A percentile compares a stretch with the other conserved stretches of the same genome.
These are phyloP conservation scores for Drosophila buzzatii DNA, from an alignment of 2,888 invertebrate genomes.

Conservation along the genomic window DNA sequence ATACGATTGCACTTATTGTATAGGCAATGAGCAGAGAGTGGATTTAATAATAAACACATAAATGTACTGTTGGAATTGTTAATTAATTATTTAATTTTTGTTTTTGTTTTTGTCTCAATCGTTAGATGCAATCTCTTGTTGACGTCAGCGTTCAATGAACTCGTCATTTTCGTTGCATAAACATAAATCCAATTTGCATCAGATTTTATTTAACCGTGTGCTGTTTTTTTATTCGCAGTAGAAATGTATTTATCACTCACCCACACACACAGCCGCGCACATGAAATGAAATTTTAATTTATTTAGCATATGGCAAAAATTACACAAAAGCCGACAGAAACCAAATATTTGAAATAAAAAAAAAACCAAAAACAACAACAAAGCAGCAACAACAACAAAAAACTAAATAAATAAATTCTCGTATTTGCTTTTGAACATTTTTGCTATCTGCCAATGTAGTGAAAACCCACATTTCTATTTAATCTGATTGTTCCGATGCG, in stretches of 20 bases:
- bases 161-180: slow-evolving; percentile 31
- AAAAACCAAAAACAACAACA: slow-evolving; percentile 10
- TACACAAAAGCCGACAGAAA: slow-evolving; percentile 52
- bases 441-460: slow-evolving; percentile 42
- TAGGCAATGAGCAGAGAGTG: background rate
- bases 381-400: slow-evolving; percentile 1
- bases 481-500: slow-evolving; percentile 57
- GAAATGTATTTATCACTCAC: slow-evolving; percentile 48
- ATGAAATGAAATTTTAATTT: slow-evolving; percentile 67
- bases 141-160: slow-evolving; percentile 41
- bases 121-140: background rate
- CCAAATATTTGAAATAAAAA: slow-evolving; percentile 34
- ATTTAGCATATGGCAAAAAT: slow-evolving; percentile 70
- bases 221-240: slow-evolving; percentile 21
- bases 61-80: background rate
- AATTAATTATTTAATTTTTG: slow-evolving; percentile 1
- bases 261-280: slow-evolving; percentile 13
- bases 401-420: slow-evolving; percentile 44
- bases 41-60: slow-evolving; percentile 1
- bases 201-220: slow-evolving; percentile 27
- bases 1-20: background rate
- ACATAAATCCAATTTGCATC: slow-evolving; percentile 30
- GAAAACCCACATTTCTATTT: slow-evolving; percentile 58
- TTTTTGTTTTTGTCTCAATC: background rate
- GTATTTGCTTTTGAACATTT: slow-evolving; percentile 57